These are phyloP conservation scores for Neogale vison DNA, from an alignment of 2,113 vertebrate genomes.

Conservation along the genomic window DNA sequence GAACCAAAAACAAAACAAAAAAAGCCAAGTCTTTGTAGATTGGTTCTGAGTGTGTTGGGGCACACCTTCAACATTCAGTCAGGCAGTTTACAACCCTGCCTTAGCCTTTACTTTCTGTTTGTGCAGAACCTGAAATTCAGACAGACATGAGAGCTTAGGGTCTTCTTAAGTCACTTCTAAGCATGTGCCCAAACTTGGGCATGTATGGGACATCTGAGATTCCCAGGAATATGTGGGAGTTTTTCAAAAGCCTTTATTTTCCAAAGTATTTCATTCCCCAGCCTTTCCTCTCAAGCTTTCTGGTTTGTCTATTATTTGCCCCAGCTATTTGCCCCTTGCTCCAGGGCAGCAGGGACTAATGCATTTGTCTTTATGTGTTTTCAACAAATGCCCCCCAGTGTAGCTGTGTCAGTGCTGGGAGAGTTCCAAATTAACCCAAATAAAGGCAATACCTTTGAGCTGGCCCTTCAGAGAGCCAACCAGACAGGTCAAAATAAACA, in stretches of 20 bases:
- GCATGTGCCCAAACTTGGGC: background rate
- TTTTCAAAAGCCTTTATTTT: slow-evolving; percentile 5
- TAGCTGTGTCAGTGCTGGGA: background rate
- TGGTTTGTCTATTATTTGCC: background rate
- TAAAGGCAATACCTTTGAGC: background rate
- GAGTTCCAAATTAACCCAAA: slow-evolving; percentile 3
- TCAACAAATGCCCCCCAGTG: background rate
- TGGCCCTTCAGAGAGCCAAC: background rate
- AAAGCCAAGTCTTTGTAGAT: background rate
- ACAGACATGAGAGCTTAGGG: background rate
- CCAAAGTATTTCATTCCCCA: background rate
- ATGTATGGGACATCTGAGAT: background rate
- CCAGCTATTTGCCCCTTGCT: background rate
- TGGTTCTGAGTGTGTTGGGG: background rate
- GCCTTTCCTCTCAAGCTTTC: background rate
- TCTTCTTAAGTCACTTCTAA: slow-evolving; percentile 21
- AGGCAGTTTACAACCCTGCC: background rate
- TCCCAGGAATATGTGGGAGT: background rate
- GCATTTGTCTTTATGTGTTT: slow-evolving; percentile 42
- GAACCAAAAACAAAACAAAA: background rate
- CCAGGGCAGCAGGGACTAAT: background rate
- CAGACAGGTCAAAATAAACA: background rate
- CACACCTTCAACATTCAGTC: background rate
- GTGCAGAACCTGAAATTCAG: background rate
- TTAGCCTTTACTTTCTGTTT: slow-evolving; percentile 28